Evolutionary conservation across 2,797 vertebrate species (phyloP), one percentile per base, ranked within the genome.

Genomic region (Loris lydekkerianus): DNA sequence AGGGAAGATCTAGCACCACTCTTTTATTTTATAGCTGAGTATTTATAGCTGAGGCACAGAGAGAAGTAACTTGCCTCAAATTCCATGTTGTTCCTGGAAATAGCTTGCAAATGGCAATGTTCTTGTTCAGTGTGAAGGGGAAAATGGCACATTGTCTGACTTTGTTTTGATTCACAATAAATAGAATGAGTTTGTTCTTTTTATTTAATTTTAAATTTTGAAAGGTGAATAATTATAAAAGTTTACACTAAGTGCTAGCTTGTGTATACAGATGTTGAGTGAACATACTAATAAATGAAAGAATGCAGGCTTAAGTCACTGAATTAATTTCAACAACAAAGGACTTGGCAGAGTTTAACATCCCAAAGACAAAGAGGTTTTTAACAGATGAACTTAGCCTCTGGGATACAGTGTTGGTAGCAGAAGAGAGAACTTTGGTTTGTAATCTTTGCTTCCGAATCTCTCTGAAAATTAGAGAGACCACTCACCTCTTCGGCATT

Each of bases 151-250:
- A 10, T 60, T 76, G 25, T 75, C 14, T n/a, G 53, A 77, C 5
- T n/a, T 69, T 43, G 25, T 82, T 88, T 88, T 37, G 67, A 83
- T 72, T 85, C 73, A 4, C 7, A 89, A 60, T 43, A 60, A 58
- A 82, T 60, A 85, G 7, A 84, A 58, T 60, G 23, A 27, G 15
- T 49, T 53, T 21, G 46, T 75, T 78, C n/a, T 72, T 23, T 89
- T n/a, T 61, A 17, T 61, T 76, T 88, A 67, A 87, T 77, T 85
- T 81, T 86, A 40, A 27, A 43, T 65, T 91, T 86, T 80, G 7
- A 53, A 65, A 78, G 88, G 56, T 31, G 17, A 13, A 25, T 76
- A 49, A 61, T 85, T 60, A 18, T 21, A 83, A 20, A 67, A 34
- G 4, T 53, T 89, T 25, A 20, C 43, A 40, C 60, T 90, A 15